Percentiles rank a stretch among this genome's conserved stretches.
Conservation (phyloP, 2,797 vertebrate genomes). For the Mionectes olivaceus region DNA sequence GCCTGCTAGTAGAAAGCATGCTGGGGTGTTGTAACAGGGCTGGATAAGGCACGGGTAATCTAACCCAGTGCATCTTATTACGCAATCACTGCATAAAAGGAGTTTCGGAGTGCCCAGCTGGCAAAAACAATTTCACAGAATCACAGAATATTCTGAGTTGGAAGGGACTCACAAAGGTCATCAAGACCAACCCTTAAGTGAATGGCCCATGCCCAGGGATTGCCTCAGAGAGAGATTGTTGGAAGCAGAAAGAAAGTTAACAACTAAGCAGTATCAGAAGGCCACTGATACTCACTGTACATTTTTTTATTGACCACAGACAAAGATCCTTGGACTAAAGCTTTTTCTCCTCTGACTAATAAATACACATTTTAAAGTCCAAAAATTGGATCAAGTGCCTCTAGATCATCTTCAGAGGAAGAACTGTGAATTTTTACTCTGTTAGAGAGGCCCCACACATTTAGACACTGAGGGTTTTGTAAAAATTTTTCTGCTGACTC, state of each 20-base stretch:
- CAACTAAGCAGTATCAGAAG: neutral
- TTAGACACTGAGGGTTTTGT: neutral
- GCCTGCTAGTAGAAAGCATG: neutral
- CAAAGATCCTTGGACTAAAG: neutral
- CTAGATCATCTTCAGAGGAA: neutral
- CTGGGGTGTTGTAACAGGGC: neutral
- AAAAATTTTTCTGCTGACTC: neutral
- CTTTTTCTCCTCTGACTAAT: neutral
- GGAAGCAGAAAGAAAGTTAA: neutral
- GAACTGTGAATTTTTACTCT: neutral
- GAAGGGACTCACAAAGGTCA: no score
- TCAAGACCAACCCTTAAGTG: neutral
- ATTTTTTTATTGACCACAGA: neutral
- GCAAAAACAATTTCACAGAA: neutral
- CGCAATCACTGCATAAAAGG: neutral
- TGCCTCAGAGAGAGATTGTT: fast-evolving
- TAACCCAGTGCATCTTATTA: neutral
- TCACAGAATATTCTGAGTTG: neutral
- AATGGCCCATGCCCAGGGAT: neutral
- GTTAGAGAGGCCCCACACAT: neutral
- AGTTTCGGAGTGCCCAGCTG: neutral
- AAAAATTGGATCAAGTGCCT: neutral
- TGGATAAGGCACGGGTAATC: neutral
- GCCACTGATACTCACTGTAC: neutral
- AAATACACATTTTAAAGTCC: neutral